Percentiles rank a stretch among this genome's conserved stretches.
These are phyloP conservation scores for Syrrhaptes paradoxus DNA, from an alignment of 2,113 vertebrate species.

Conservation along the genomic window DNA sequence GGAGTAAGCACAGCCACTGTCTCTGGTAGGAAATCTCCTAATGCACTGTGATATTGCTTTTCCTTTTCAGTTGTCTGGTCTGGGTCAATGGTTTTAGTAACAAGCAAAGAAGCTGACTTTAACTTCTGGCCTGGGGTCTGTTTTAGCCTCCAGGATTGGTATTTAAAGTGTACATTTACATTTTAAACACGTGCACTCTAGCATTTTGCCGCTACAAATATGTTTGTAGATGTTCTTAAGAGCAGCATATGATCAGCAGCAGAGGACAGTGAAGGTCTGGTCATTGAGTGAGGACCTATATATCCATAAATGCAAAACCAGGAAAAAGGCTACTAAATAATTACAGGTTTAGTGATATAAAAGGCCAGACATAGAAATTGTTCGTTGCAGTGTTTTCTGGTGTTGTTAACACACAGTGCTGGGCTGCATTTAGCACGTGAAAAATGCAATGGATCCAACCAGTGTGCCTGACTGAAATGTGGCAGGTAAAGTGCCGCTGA, in stretches of 20 bases:
- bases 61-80: slow-evolving; percentile 10
- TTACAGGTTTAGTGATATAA: not conserved
- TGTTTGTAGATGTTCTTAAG: not conserved
- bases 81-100: slow-evolving; percentile 36
- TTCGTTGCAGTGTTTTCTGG: not conserved
- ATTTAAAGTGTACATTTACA: slow-evolving; percentile 19
- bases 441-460: not conserved
- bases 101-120: not conserved
- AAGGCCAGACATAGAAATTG: not conserved
- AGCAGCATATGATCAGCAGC: not conserved
- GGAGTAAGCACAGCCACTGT: not conserved
- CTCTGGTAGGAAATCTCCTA: slow-evolving; percentile 34
- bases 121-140: not conserved
- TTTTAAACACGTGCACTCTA: not conserved
- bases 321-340: not conserved
- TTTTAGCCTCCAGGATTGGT: not conserved
- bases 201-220: not conserved
- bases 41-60: slow-evolving; percentile 9
- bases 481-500: not conserved
- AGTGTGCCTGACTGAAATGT: not conserved
- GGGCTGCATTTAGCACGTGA: not conserved
- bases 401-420: not conserved
- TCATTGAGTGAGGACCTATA: not conserved
- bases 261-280: not conserved
- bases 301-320: not conserved